Conservation (phyloP, 2,888 invertebrate species). For the Helleia helle region DNA sequence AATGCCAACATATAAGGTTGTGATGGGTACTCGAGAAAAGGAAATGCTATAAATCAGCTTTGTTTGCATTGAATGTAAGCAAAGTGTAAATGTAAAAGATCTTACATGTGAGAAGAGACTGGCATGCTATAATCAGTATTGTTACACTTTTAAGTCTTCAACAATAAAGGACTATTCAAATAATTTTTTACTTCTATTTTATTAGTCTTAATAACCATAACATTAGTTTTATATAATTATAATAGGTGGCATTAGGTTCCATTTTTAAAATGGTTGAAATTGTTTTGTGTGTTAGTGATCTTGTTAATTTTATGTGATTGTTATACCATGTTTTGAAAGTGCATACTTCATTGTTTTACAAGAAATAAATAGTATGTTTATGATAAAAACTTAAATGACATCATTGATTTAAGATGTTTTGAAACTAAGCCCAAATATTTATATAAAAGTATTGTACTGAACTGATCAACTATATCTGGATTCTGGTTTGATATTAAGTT, state of each 20-base stretch:
- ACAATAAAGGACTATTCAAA: too few relatives aligned
- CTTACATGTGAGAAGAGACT: not conserved
- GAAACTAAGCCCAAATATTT: too few relatives aligned
- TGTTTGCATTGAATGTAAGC: not conserved
- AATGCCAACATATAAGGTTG: not conserved
- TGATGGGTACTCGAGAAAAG: not conserved
- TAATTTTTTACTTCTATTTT: conserved; percentile 3
- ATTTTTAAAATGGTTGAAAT: not conserved
- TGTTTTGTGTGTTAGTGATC: not conserved
- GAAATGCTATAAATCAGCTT: not conserved
- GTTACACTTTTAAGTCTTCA: conserved; percentile 9
- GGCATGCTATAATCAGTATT: conserved; percentile 6
- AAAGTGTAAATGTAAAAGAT: not conserved
- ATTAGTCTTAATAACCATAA: not conserved
- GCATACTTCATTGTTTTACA: not conserved
- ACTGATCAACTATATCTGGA: too few relatives aligned
- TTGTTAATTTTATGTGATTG: conserved; percentile 7
- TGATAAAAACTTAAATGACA: not conserved
- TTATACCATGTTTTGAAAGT: not conserved
- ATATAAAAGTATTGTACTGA: too few relatives aligned
- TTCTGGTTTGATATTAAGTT: too few relatives aligned
- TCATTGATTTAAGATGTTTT: not conserved
- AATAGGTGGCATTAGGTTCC: not conserved
- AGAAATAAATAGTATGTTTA: not conserved
- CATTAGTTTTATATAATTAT: not conserved